These are phyloP conservation scores for Pseudonaja textilis DNA, from an alignment of 2,113 vertebrate species.

Conservation along the genomic window DNA sequence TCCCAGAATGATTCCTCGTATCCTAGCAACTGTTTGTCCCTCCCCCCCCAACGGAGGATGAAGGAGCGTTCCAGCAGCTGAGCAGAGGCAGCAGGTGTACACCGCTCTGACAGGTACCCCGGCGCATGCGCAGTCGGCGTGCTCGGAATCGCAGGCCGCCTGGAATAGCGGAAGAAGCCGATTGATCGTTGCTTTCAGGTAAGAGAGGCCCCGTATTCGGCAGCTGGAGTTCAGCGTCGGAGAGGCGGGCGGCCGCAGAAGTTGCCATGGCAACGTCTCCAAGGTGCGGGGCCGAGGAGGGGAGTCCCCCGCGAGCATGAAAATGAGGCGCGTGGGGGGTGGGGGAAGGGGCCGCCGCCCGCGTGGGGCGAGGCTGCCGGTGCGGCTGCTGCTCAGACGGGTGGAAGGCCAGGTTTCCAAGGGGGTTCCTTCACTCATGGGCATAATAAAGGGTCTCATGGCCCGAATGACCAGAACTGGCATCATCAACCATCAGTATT, in stretches of 20 bases:
- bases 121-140: constrained; percentile 1
- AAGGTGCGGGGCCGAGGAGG: neutral
- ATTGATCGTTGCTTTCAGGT: neutral
- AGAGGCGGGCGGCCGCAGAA: neutral
- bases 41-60: too few relatives aligned
- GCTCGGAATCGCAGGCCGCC: neutral
- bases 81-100: neutral
- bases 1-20: neutral
- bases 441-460: too few relatives aligned
- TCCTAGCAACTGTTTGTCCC: neutral
- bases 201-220: neutral
- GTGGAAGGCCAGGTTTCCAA: neutral
- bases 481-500: neutral
- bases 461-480: too few relatives aligned
- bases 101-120: constrained; percentile 23
- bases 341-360: neutral
- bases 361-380: neutral
- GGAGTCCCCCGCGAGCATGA: neutral
- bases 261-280: neutral
- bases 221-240: neutral
- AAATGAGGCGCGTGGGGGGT: neutral
- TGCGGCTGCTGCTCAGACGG: neutral
- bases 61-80: neutral
- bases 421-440: neutral
- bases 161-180: neutral